These are phyloP conservation scores for Esox masquinongy DNA, from an alignment of 2,797 vertebrate genomes.

Conservation along the genomic window DNA sequence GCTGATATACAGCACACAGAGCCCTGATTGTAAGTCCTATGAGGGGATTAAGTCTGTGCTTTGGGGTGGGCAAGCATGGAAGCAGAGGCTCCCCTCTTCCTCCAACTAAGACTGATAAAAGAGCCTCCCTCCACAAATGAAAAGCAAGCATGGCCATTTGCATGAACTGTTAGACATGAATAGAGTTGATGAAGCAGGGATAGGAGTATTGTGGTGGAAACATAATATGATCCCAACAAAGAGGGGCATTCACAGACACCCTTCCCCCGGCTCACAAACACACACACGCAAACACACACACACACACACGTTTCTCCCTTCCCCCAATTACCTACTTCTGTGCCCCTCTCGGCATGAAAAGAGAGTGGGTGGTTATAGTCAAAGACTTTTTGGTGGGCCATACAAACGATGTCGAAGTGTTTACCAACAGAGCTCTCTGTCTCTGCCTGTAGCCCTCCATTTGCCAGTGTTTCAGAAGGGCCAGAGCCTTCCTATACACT, in stretches of 20 bases:
- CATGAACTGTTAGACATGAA: slow-evolving; percentile 83
- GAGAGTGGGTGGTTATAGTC: slow-evolving; percentile 20
- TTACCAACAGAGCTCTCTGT: slow-evolving; percentile 43
- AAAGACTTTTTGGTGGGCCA: slow-evolving; percentile 35
- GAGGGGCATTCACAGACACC: slow-evolving; percentile 70
- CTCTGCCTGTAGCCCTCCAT: background rate
- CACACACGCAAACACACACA: background rate
- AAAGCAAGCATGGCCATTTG: slow-evolving; percentile 73
- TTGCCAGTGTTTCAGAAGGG: slow-evolving; percentile 43
- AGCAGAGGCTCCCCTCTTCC: slow-evolving; percentile 12
- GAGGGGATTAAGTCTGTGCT: slow-evolving; percentile 40
- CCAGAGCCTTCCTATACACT: slow-evolving; percentile 59
- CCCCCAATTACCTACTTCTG: slow-evolving; percentile 22
- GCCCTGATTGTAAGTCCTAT: slow-evolving; percentile 24
- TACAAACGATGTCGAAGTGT: slow-evolving; percentile 53
- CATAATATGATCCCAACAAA: slow-evolving; percentile 82
- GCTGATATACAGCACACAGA: slow-evolving; percentile 25
- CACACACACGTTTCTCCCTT: background rate
- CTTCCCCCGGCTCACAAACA: slow-evolving; percentile 1
- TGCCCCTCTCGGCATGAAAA: slow-evolving; percentile 6
- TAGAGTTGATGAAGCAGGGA: slow-evolving; percentile 81
- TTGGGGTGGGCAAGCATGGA: slow-evolving; percentile 29
- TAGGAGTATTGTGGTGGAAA: slow-evolving; percentile 81
- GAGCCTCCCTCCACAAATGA: slow-evolving; percentile 47
- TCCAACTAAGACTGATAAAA: slow-evolving; percentile 51